Evolutionary conservation across 2,888 invertebrate species (phyloP), one percentile per base, ranked within the genome.

Genomic region (Macrosoma leucophasiata): DNA sequence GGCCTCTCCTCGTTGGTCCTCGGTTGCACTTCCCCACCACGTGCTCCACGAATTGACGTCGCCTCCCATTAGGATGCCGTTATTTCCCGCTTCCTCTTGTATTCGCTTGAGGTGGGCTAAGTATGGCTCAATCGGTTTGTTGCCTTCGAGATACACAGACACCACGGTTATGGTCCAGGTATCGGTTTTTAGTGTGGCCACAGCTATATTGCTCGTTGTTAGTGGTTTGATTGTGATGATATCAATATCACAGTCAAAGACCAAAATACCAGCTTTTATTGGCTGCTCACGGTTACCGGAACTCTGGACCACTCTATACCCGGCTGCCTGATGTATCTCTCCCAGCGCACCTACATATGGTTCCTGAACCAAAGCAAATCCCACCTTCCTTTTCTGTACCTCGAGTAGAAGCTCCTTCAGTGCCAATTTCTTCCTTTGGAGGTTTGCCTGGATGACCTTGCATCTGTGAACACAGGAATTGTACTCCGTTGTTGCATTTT

Each of bases 11-110:
- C 52, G 33, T 3, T 19, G 10, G 29, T 52, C 34, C 5, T 30
- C 35, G 2, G 4, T 18, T 1, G 3, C 5, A 9, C 49, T 46
- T 2, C 47, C 43, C 50, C 49, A 48, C 47, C 46, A 46, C 1
- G 17, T 11, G 12, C 41, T 49, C 39, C 35, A 36, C 1, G 50
- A 42, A 12, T 52, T 52, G 3, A 27, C 33, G 22, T 50, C 52
- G 0, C 50, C 49, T 10, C 33, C 50, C n/a, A 52, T 17, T 3
- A 47, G 18, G 5, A 43, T 1, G 4, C 26, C 37, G 6, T 18
- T 17, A 1, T 13, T 19, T 15, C 13, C 26, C 2, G 34, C 4
- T 20, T 32, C 14, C 4, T 15, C 4, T 6, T 12, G 7, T 6
- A 33, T 15, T 3, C 9, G 18, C 11, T 13, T 14, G 7, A 41